Evolutionary conservation across 2,797 vertebrate species (phyloP), one percentile per base, ranked within the genome.

Genomic region (Sebastes itinus): DNA sequence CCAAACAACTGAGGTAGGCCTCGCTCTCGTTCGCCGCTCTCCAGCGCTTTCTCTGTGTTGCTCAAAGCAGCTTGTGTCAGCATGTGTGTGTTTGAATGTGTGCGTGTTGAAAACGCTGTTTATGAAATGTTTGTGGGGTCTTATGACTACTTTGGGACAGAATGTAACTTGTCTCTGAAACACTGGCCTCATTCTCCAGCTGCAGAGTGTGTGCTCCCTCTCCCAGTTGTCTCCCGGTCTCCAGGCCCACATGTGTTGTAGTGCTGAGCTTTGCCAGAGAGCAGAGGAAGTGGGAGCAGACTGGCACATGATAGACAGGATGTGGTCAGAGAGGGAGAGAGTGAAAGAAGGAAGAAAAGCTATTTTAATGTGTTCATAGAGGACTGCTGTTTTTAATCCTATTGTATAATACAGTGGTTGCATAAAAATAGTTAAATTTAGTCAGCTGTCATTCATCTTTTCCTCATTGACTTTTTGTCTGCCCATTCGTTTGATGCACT

Each of bases 1-100:
- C 97, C 73, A 98, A 98, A 86, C 97, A 98, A 88, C 91, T 98
- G 83, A 95, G 97, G 97, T 98, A 92, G 88, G 93, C 72, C 75
- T 78, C 42, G 25, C 52, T 79, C 42, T 77, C 27, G 72, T 69
- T 68, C 38, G 25, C 65, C 35, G 35, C 55, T 72, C 68, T 59
- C 27, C 54, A 14, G 83, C 61, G 18, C 55, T 58, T 38, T 70
- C 14, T 80, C 32, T 70, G 33, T 84, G 68, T 42, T 27, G 70
- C 55, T 72, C 64, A 62, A 66, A 71, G 75, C 77, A 68, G 77
- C 70, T 60, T 42, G 63, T 72, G 2, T 56, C 14, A n/a, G 64
- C 83, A 76, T 78, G 33, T 62, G 49, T 70, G 84, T 84, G 77
- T 90, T 87, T 81, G 72, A 72, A 78, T 82, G 75, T 49, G 64